These are phyloP conservation scores for Cydia strobilella DNA, from an alignment of 1,140 invertebrate genomes.

Conservation along the genomic window DNA sequence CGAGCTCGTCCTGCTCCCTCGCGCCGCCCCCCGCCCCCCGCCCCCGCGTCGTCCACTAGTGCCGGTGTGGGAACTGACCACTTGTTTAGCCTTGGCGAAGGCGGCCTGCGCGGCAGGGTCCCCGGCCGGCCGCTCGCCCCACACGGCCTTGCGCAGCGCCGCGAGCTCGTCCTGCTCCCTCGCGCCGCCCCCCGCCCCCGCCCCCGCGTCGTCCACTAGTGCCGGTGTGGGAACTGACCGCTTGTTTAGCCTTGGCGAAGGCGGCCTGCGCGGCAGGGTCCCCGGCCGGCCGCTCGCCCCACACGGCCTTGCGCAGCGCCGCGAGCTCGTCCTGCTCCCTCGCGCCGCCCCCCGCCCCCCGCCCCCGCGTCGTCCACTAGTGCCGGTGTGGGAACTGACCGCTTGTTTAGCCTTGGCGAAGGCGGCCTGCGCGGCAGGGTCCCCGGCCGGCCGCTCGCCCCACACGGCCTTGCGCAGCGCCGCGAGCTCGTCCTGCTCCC, in stretches of 20 bases:
- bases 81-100: slow-evolving; percentile 56
- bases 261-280: slow-evolving; percentile 50
- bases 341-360: slow-evolving; percentile 94
- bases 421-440: background rate
- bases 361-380: slow-evolving; percentile 92
- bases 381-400: too few relatives aligned
- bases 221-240: background rate
- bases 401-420: background rate
- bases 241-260: slow-evolving; percentile 31
- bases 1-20: slow-evolving; percentile 95
- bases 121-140: background rate
- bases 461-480: slow-evolving; percentile 82
- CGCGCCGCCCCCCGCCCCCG: slow-evolving; percentile 64
- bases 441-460: background rate
- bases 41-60: slow-evolving; percentile 82
- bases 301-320: slow-evolving; percentile 91
- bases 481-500: slow-evolving; percentile 89
- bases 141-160: slow-evolving; percentile 82
- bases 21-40: slow-evolving; percentile 93
- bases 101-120: background rate
- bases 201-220: background rate
- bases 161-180: slow-evolving; percentile 89
- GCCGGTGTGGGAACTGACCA: too few relatives aligned
- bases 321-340: slow-evolving; percentile 96
- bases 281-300: slow-evolving; percentile 86